Conservation (phyloP, 2,888 invertebrate species). For the Eustalomyia histrio region DNA sequence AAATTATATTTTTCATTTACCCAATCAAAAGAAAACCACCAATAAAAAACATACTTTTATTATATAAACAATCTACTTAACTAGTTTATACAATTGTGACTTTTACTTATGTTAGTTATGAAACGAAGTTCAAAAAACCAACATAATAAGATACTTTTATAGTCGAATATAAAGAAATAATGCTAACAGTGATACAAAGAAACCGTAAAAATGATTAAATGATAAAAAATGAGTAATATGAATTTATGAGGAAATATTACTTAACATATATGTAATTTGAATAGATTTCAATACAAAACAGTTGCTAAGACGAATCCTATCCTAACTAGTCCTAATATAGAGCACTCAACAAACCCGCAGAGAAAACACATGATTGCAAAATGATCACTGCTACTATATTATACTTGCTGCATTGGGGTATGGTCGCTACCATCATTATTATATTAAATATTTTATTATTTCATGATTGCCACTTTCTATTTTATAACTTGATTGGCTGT, state of each 20-base stretch:
- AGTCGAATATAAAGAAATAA: not conserved
- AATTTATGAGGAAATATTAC: not conserved
- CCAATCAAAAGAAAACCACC: constrained; percentile 28
- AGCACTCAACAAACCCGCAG: too few species aligned
- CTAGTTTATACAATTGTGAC: constrained; percentile 58
- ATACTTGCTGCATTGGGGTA: too few species aligned
- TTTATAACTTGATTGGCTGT: too few species aligned
- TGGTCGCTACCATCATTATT: too few species aligned
- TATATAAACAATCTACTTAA: constrained; percentile 39
- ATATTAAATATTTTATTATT: too few species aligned
- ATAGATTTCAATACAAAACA: too few species aligned
- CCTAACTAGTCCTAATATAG: too few species aligned
- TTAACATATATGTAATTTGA: too few species aligned
- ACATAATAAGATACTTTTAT: constrained; percentile 46
- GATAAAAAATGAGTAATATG: constrained; percentile 3
- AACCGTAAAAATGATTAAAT: not conserved
- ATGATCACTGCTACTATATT: too few species aligned
- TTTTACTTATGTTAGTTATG: constrained; percentile 38
- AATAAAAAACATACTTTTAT: constrained; percentile 9
- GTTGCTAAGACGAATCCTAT: too few species aligned
- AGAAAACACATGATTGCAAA: too few species aligned
- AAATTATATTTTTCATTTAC: not conserved
- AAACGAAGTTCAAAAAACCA: constrained; percentile 38
- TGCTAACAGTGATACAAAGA: not conserved
- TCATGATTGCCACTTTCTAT: too few species aligned